These are phyloP conservation scores for Hirtodrosophila alboralis DNA, from an alignment of 2,888 invertebrate species.

Conservation along the genomic window DNA sequence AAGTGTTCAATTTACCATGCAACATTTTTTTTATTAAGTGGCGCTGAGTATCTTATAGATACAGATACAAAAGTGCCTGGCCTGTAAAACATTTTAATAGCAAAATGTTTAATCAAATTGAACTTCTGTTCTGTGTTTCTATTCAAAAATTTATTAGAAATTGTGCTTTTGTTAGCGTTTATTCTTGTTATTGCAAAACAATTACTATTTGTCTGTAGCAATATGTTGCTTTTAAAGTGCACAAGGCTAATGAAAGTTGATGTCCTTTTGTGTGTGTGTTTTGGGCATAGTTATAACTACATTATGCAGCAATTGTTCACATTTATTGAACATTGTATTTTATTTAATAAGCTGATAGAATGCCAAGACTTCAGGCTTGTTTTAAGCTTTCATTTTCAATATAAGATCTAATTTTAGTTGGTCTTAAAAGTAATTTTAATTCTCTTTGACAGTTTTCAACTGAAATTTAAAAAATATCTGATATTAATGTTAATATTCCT, in stretches of 20 bases:
- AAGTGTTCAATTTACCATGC: slow-evolving; percentile 46
- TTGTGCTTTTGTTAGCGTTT: slow-evolving; percentile 4
- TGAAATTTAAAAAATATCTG: too few relatives aligned
- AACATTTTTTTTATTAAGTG: slow-evolving; percentile 26
- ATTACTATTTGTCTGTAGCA: slow-evolving; percentile 20
- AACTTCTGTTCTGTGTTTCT: slow-evolving; percentile 20
- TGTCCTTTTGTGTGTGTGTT: slow-evolving; percentile 3
- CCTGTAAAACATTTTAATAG: slow-evolving; percentile 16
- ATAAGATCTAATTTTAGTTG: too few relatives aligned
- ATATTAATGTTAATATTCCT: too few relatives aligned
- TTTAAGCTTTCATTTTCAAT: too few relatives aligned
- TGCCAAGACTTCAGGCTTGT: too few relatives aligned
- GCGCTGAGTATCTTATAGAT: neutral
- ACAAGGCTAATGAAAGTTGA: slow-evolving; percentile 9
- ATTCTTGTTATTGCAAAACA: slow-evolving; percentile 2
- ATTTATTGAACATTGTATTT: neutral
- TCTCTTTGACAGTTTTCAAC: too few relatives aligned
- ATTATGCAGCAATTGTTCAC: neutral
- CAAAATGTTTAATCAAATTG: slow-evolving; percentile 45
- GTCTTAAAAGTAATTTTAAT: too few relatives aligned
- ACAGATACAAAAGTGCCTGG: neutral
- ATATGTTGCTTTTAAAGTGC: too few relatives aligned
- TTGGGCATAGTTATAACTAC: neutral
- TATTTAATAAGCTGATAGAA: neutral
- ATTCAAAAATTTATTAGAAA: slow-evolving; percentile 36